Conservation (phyloP, 2,888 invertebrate genomes). For the Trachelus iudaicus region DNA sequence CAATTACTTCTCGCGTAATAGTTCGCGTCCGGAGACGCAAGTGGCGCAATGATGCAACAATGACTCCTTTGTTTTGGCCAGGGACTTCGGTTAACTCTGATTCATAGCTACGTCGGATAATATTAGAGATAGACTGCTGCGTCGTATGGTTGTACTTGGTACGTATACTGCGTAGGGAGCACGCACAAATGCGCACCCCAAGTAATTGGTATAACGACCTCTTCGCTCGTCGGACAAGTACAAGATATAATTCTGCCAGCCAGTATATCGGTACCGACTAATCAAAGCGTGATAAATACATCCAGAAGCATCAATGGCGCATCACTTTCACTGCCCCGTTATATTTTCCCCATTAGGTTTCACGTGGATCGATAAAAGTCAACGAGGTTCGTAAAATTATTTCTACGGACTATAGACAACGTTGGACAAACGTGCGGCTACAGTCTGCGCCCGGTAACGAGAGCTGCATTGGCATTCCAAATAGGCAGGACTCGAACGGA, state of each 20-base stretch:
- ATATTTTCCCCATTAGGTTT: neutral
- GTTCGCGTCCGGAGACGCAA: neutral
- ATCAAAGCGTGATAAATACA: neutral
- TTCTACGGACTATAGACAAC: neutral
- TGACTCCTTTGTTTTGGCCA: neutral
- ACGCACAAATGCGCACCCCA: neutral
- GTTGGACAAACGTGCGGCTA: neutral
- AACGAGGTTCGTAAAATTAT: neutral
- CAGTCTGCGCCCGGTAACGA: neutral
- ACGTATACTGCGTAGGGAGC: neutral
- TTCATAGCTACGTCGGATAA: neutral
- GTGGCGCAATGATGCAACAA: neutral
- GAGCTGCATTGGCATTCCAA: neutral
- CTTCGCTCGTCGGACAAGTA: neutral
- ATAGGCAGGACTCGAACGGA: neutral
- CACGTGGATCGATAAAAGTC: neutral
- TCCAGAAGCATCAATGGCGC: neutral
- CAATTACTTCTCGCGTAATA: neutral
- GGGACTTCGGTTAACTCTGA: neutral
- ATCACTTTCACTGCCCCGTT: neutral
- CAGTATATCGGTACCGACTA: neutral
- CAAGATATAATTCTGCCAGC: neutral
- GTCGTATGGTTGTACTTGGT: neutral
- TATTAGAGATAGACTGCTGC: neutral
- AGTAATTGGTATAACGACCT: neutral